Evolutionary conservation across 1,140 invertebrate species (phyloP).

Genomic region (Theocolax elegans): DNA sequence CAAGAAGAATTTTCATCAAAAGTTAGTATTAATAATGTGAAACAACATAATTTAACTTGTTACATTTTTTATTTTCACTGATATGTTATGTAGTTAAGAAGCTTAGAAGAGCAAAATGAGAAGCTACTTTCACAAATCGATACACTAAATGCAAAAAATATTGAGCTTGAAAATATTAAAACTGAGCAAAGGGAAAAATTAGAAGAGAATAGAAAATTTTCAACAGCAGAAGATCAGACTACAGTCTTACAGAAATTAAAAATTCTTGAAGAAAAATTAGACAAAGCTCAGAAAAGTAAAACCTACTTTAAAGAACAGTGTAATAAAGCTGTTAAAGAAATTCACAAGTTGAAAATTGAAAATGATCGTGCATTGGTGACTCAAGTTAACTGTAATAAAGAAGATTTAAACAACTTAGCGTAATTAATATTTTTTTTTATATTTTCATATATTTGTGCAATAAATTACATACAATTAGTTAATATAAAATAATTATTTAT

Average conservation of each 20-base stretch:
- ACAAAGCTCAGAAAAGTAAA: slow-evolving; percentile 67
- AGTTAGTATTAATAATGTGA: slow-evolving; percentile 38
- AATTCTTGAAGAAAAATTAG: slow-evolving; percentile 70
- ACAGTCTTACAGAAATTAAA: slow-evolving; percentile 64
- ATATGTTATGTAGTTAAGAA: slow-evolving; percentile 50
- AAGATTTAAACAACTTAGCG: slow-evolving; percentile 63
- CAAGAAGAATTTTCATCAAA: slow-evolving; percentile 60
- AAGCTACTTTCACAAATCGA: slow-evolving; percentile 56
- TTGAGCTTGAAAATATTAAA: slow-evolving; percentile 57
- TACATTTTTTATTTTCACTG: slow-evolving; percentile 22
- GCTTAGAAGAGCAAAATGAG: slow-evolving; percentile 57
- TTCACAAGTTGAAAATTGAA: slow-evolving; percentile 67
- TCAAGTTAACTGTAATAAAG: slow-evolving; percentile 64
- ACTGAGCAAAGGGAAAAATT: slow-evolving; percentile 60
- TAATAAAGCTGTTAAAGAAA: slow-evolving; percentile 68
- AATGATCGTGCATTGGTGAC: slow-evolving; percentile 62
- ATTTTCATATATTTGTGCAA: too few relatives aligned
- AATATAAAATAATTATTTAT: slow-evolving; percentile 35
- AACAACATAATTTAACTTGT: too few relatives aligned
- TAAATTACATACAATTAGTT: too few relatives aligned
- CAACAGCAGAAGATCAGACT: slow-evolving; percentile 64
- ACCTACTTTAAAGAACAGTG: slow-evolving; percentile 73
- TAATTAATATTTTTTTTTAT: too few relatives aligned
- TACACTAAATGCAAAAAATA: slow-evolving; percentile 60
- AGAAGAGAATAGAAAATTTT: slow-evolving; percentile 58